phyloP scores from a whole-genome alignment of 2,113 vertebrate species.

The Ahaetulla prasina region DNA sequence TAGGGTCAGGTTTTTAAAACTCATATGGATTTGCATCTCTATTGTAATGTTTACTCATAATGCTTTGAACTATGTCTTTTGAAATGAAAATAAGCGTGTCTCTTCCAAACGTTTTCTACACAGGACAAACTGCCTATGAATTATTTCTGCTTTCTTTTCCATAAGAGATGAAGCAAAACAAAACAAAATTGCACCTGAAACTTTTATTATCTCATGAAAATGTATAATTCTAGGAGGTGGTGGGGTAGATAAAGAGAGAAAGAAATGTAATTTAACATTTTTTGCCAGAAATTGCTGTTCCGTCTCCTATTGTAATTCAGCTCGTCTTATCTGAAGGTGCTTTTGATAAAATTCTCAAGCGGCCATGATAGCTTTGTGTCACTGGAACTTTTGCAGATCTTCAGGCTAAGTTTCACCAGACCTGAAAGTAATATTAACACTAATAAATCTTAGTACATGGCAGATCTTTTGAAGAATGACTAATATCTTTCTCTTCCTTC shows the following conservation, averaged over 20 bases:
- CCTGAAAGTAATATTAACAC: slow-evolving; percentile 53
- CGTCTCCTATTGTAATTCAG: slow-evolving; percentile 17
- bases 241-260: not conserved
- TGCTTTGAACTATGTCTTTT: not conserved
- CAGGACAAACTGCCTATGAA: not conserved
- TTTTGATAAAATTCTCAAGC: slow-evolving; percentile 33
- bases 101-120: not conserved
- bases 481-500: slow-evolving; percentile 24
- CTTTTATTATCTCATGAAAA: slow-evolving; percentile 35
- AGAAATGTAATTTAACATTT: slow-evolving; percentile 9
- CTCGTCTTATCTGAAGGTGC: slow-evolving; percentile 32
- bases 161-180: slow-evolving; percentile 11
- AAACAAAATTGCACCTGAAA: slow-evolving; percentile 36
- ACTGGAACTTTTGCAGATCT: slow-evolving; percentile 21
- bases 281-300: slow-evolving; percentile 9
- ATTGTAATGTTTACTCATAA: not conserved
- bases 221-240: not conserved
- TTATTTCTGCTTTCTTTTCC: slow-evolving; percentile 1
- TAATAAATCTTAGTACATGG: slow-evolving; percentile 28
- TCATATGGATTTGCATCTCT: too few relatives aligned
- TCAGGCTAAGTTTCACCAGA: slow-evolving; percentile 34
- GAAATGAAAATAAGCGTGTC: not conserved
- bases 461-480: slow-evolving; percentile 39
- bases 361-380: slow-evolving; percentile 22
- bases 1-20: not conserved